These are phyloP conservation scores for Chelmon rostratus DNA, from an alignment of 2,797 vertebrate species.

Conservation along the genomic window DNA sequence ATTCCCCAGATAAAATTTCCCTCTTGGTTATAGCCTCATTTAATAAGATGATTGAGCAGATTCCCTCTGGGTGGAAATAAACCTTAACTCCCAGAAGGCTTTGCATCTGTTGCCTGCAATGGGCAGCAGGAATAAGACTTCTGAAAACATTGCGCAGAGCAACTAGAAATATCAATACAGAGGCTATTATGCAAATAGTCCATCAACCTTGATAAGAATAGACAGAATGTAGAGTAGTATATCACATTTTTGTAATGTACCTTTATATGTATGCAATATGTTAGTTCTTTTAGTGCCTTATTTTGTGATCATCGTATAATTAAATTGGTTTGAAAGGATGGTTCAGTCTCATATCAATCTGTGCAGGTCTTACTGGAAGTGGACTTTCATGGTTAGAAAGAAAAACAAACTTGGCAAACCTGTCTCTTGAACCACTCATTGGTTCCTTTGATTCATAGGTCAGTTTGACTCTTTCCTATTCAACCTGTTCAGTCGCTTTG, in stretches of 20 bases:
- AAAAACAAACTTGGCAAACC: constrained; percentile 13
- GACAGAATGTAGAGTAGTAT: not conserved
- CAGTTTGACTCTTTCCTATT: constrained; percentile 23
- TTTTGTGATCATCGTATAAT: not conserved
- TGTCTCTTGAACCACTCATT: constrained; percentile 3
- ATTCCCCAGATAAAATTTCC: constrained; percentile 43
- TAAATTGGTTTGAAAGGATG: not conserved
- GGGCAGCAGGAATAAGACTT: not conserved
- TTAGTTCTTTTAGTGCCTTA: not conserved
- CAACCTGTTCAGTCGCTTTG: constrained; percentile 1
- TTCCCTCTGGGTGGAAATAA: constrained; percentile 43
- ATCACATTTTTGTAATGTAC: not conserved
- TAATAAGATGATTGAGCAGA: constrained; percentile 51
- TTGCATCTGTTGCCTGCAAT: constrained; percentile 48
- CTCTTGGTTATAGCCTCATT: constrained; percentile 43
- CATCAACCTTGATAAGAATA: not conserved
- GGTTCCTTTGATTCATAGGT: constrained; percentile 19
- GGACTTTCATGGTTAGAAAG: constrained; percentile 2
- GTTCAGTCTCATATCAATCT: constrained; percentile 5
- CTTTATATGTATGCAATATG: not conserved
- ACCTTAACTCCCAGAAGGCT: constrained; percentile 44
- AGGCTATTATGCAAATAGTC: not conserved
- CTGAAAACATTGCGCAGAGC: constrained; percentile 1
- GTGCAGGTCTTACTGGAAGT: not conserved
- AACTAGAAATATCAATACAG: constrained; percentile 12